Conservation (phyloP, 1,140 invertebrate species). For the Lordiphosa clarofinis region DNA sequence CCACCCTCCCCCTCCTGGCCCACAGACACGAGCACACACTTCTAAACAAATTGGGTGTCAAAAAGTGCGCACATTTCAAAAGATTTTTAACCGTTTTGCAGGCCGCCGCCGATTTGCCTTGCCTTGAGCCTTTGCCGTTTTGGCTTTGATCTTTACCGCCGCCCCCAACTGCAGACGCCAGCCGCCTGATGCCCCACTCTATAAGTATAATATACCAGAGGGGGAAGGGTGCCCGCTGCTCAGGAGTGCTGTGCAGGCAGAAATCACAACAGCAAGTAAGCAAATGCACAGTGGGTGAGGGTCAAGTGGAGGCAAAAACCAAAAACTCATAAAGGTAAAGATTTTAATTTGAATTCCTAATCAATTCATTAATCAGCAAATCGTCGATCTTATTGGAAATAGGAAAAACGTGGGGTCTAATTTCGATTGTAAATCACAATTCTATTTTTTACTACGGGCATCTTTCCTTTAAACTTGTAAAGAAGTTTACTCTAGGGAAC, state of each 20-base stretch:
- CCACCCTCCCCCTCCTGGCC: conserved; percentile 5
- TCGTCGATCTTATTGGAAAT: too few species aligned
- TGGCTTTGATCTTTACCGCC: conserved; percentile 61
- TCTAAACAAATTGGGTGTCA: conserved; percentile 79
- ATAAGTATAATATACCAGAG: conserved; percentile 31
- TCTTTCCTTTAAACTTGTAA: too few species aligned
- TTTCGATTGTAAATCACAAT: too few species aligned
- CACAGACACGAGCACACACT: conserved; percentile 42
- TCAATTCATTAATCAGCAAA: too few species aligned
- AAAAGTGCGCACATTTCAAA: conserved; percentile 78
- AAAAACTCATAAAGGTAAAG: not conserved
- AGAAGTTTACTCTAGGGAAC: too few species aligned
- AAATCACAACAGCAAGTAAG: conserved; percentile 23
- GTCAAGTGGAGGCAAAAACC: not conserved
- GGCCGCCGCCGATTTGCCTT: conserved; percentile 33
- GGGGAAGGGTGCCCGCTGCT: conserved; percentile 39
- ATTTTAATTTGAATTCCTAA: too few species aligned
- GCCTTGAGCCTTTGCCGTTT: not conserved
- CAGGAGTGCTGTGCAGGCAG: conserved; percentile 7
- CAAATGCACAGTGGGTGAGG: conserved; percentile 35
- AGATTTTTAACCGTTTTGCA: conserved; percentile 77
- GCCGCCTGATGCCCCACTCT: conserved; percentile 23
- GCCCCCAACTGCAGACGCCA: conserved; percentile 56
- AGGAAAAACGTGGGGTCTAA: too few species aligned
- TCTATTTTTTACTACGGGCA: too few species aligned